Evolutionary conservation across 2,797 vertebrate species (phyloP), one percentile per base, ranked within the genome.

Genomic region (Iguana delicatissima): DNA sequence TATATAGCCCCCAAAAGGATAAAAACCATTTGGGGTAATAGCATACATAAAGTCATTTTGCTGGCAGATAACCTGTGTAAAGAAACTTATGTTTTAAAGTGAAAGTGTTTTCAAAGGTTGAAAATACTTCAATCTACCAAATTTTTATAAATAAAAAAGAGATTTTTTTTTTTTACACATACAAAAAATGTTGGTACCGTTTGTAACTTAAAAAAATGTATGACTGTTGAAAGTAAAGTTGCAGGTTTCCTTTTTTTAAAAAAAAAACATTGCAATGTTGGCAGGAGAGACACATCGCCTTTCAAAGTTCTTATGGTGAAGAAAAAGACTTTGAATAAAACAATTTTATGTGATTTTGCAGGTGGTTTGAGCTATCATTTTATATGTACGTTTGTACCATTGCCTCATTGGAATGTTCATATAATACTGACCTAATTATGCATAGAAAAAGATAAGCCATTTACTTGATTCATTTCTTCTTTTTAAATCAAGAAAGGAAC

Each of bases 361-460:
- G 97, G 97, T 98, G 97, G 97, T 97, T 97, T 96, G 97, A 97
- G 97, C 97, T 97, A 97, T 98, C 97, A 97, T 98, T 98, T 97
- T 97, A 97, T 97, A 97, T 96, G 97, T 98, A 97, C 97, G 97
- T 98, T 97, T 97, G 97, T 97, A 97, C 97, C 97, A 97, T 96
- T 97, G 96, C 97, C 88, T 98, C 96, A 98, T 97, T 98, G 97
- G 97, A 98, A 98, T 98, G 97, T 98, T 97, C 97, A 97, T 97
- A 98, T 97, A 98, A 98, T 98, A 97, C 97, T 98, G 97, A 98
- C 97, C 97, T 98, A 98, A 98, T 98, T 98, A 98, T 98, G 97
- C 97, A 97, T 97, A 97, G 97, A 97, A 98, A 98, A 97, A 97
- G 97, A 98, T 97, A 98, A 98, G 97, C 97, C 96, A 98, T 98